Base-by-base conservation (phyloP, 2,888 invertebrate genomes). In the Aspidapion aeneum region DNA sequence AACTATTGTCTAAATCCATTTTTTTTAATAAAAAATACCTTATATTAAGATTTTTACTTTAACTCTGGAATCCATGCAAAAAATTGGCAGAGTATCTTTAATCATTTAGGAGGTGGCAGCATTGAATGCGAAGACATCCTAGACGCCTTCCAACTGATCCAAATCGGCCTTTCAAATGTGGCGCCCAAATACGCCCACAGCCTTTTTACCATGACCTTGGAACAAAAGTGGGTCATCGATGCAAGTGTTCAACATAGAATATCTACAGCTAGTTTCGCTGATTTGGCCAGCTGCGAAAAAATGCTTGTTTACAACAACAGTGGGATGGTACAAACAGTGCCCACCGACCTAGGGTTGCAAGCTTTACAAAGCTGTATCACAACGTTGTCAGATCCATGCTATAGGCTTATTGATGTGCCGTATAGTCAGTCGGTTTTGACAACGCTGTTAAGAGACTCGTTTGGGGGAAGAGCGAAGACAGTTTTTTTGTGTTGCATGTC, bases 381-480 rank as follows among this genome's bases (percentile, higher is more conserved):
- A 80, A 72, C 82, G 74, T 70, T 88, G 75, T 79, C 87, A 71
- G 75, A 88, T 80, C 71, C 71, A 7, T 72, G 68, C 54, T 21
- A 64, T 7, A 67, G 18, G 19, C 55, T 60, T 51, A 74, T 69
- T 63, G 71, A 72, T 60, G 72, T 79, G 21, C 79, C 80, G 20
- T 87, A 86, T 76, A 86, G 87, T 68, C 87, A 88, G 72, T 89
- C 88, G 35, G 87, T 88, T 51, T 78, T 90, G 35, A 88, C 89
- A 18, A 88, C 88, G 1, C 82, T 89, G 77, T 77, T 89, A 0
- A 84, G 89, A 78, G 90, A 90, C 74, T 89, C 90, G 1, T 89
- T 90, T 79, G 90, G 90, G 12, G 90, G 90, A 0, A 83, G 90
- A 72, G 89, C 90, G 1, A 89, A 89, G 73, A 90, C 90, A 1